Percentiles rank a stretch among this genome's conserved stretches.
phyloP scores from a whole-genome alignment of 2,113 vertebrate species.

The Sardina pilchardus region DNA sequence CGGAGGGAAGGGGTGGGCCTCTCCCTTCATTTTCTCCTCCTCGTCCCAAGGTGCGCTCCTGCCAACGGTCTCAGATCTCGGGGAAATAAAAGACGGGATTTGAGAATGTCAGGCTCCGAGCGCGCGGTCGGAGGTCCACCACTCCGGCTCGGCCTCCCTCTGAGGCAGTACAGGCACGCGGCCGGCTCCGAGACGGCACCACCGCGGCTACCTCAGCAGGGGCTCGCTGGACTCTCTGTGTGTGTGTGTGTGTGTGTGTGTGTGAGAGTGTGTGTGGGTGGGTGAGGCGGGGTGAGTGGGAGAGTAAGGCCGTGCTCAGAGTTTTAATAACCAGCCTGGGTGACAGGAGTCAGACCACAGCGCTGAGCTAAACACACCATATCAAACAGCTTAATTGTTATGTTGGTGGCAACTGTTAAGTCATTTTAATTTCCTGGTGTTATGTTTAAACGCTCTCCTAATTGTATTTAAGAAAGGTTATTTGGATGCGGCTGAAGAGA shows the following conservation, averaged over 20 bases:
- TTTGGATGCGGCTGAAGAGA: neutral
- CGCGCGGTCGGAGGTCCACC: neutral
- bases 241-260: neutral
- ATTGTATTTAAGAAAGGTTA: neutral
- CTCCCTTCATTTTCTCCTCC: neutral
- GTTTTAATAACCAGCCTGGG: neutral
- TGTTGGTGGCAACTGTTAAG: neutral
- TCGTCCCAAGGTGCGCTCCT: neutral
- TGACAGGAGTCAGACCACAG: neutral
- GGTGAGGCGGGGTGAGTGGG: neutral
- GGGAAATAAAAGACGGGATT: neutral
- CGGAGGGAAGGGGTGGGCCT: neutral
- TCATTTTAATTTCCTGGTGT: neutral
- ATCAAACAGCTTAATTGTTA: neutral
- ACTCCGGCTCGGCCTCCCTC: too few relatives aligned
- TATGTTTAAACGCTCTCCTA: neutral
- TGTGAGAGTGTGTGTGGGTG: neutral
- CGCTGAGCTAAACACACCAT: neutral
- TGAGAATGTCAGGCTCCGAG: neutral
- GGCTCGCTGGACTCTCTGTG: neutral
- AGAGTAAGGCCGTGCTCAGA: neutral
- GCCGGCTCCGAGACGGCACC: too few relatives aligned
- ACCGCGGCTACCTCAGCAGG: too few relatives aligned
- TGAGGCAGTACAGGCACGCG: too few relatives aligned
- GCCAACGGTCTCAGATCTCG: neutral